Percentiles rank a stretch among this genome's conserved stretches.
Evolutionary conservation across 2,888 invertebrate genomes (phyloP).

Genomic region (Parnassius glacialis): DNA sequence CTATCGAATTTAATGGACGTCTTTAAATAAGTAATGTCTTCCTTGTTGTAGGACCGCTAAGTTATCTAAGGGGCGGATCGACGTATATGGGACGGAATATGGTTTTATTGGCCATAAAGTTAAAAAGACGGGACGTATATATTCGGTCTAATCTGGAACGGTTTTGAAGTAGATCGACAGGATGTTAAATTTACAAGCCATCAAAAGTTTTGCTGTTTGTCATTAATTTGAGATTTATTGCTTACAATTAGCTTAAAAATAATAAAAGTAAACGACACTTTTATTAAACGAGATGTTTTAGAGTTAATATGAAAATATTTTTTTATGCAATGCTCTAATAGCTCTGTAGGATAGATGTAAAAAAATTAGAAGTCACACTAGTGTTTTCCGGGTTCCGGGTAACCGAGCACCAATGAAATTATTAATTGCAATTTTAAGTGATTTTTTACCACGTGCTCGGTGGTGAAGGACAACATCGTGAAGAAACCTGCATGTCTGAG

Average conservation of each 20-base stretch:
- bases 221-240: slow-evolving; percentile 25
- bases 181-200: slow-evolving; percentile 39
- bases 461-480: too few species aligned
- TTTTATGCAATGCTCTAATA: too few species aligned
- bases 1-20: slow-evolving; percentile 50
- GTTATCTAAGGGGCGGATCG: slow-evolving; percentile 52
- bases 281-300: too few species aligned
- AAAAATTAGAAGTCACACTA: too few species aligned
- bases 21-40: slow-evolving; percentile 61
- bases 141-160: slow-evolving; percentile 44
- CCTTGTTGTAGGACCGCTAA: slow-evolving; percentile 43
- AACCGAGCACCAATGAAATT: too few species aligned
- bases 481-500: too few species aligned
- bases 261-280: too few species aligned
- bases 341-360: too few species aligned
- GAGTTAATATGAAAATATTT: too few species aligned
- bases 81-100: slow-evolving; percentile 57
- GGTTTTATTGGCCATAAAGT: slow-evolving; percentile 67
- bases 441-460: too few species aligned
- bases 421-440: too few species aligned
- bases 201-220: slow-evolving; percentile 30
- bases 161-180: slow-evolving; percentile 36
- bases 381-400: too few species aligned
- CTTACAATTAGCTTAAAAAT: slow-evolving; percentile 2
- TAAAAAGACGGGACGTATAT: slow-evolving; percentile 48